These are phyloP conservation scores for Lontra canadensis DNA, from an alignment of 2,113 vertebrate genomes.

Conservation along the genomic window DNA sequence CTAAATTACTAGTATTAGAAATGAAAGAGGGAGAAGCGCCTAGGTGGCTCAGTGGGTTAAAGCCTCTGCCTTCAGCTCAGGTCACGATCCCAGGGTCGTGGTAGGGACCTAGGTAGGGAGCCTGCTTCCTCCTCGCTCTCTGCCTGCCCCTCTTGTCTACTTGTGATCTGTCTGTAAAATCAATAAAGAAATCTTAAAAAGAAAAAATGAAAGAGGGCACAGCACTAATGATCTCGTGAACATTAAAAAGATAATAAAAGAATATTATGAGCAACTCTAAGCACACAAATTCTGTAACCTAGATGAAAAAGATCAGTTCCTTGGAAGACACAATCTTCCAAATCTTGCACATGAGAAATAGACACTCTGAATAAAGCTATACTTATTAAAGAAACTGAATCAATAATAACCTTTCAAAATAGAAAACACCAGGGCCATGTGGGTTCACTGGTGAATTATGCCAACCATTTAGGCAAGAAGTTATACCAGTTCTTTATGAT, in stretches of 20 bases:
- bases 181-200: no score
- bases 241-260: neutral
- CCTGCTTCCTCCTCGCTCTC: no score
- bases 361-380: neutral
- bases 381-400: neutral
- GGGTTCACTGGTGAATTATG: neutral
- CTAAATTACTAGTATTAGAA: neutral
- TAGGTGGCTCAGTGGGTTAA: no score
- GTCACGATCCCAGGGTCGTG: no score
- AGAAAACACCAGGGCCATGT: neutral
- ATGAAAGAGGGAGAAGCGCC: neutral
- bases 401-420: neutral
- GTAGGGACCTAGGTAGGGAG: no score
- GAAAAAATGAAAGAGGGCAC: neutral
- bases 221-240: neutral
- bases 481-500: neutral
- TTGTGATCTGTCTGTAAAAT: no score
- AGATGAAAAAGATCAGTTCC: neutral
- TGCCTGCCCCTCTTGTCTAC: no score
- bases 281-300: neutral
- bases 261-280: neutral
- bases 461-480: neutral
- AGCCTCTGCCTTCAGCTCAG: no score
- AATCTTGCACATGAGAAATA: neutral
- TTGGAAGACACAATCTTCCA: neutral